Conservation (phyloP, 1,140 invertebrate genomes). For the Andricus grossulariae region DNA sequence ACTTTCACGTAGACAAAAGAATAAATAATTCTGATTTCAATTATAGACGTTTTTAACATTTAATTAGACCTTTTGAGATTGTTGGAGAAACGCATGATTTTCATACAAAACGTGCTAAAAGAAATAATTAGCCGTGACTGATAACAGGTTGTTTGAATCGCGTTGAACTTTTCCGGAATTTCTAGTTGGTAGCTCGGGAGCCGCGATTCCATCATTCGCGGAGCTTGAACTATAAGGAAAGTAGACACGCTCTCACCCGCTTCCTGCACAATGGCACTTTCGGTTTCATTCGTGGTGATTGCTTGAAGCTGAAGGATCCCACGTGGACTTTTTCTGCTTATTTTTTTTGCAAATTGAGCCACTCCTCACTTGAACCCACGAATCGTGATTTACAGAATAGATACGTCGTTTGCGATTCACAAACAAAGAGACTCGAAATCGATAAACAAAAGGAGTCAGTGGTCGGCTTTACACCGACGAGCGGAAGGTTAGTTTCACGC, state of each 20-base stretch:
- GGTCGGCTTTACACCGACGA: too few relatives aligned
- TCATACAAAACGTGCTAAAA: too few relatives aligned
- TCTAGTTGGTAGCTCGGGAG: background rate
- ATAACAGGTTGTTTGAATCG: too few relatives aligned
- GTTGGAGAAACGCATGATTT: too few relatives aligned
- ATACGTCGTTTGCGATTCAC: background rate
- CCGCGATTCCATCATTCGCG: background rate
- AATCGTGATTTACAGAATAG: background rate
- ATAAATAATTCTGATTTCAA: too few relatives aligned
- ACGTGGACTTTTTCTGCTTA: constrained; percentile 14
- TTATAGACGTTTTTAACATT: too few relatives aligned
- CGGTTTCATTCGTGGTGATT: constrained; percentile 38
- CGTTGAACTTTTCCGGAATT: too few relatives aligned
- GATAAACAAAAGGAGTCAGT: background rate
- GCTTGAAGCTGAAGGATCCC: constrained; percentile 30
- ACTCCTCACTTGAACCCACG: constrained; percentile 32
- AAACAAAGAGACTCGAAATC: background rate
- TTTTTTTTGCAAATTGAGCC: constrained; percentile 36
- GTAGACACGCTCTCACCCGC: constrained; percentile 13
- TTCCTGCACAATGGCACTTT: constrained; percentile 38
- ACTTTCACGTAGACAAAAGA: too few relatives aligned
- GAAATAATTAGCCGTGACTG: too few relatives aligned
- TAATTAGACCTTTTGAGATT: too few relatives aligned
- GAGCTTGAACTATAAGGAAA: background rate
- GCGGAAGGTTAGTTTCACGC: too few relatives aligned